Base-by-base conservation (phyloP, 2,888 invertebrate genomes). In the Leptinotarsa rubiginosa region DNA sequence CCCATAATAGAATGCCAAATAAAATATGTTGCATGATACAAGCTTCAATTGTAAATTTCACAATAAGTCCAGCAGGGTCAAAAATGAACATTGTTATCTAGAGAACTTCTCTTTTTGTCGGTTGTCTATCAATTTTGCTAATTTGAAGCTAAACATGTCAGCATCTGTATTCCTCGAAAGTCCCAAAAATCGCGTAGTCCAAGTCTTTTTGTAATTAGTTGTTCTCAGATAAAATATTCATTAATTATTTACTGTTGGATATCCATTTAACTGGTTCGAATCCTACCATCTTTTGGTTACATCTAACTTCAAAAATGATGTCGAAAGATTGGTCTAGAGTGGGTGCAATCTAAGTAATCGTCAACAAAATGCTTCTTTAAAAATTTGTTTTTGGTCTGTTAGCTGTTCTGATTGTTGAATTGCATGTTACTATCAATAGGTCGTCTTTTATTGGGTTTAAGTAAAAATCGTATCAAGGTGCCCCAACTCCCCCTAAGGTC, bases 221-320 rank as follows among this genome's bases (percentile, higher is more conserved):
- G 25, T 52, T 31, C 13, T 25, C 16, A 31, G 67, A 67, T 7
- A 67, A 52, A 52, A 22, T 18, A 10, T n/a, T 67, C 66, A 22
- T 52, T 15, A 67, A 31, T 10, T 67, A 31, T 16, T 69, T 54
- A 13, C 70, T 70, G 49, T 84, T 84, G 0, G 81, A 82, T 22
- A 80, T 72, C 82, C 81, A 84, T 65, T 78, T 79, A 31, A 31
- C 31, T 4, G 74, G 80, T 76, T 66, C 22, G 12, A 69, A 59
- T 4, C 69, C 69, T 59, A 47, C 69, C n/a, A 69, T 54, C 47
- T 31, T 20, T 56, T 56, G 31, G 70, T 59, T 31, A 47, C 49
- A 12, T 22, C 31, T 59, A 16, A 74, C 74, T 50, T 74, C 50
- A 12, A 16, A 22, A 20, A 31, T 16, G 13, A 62, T 62, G 25